phyloP scores from a whole-genome alignment of 2,888 invertebrate species.

The Fissipunctia ypsillon region DNA sequence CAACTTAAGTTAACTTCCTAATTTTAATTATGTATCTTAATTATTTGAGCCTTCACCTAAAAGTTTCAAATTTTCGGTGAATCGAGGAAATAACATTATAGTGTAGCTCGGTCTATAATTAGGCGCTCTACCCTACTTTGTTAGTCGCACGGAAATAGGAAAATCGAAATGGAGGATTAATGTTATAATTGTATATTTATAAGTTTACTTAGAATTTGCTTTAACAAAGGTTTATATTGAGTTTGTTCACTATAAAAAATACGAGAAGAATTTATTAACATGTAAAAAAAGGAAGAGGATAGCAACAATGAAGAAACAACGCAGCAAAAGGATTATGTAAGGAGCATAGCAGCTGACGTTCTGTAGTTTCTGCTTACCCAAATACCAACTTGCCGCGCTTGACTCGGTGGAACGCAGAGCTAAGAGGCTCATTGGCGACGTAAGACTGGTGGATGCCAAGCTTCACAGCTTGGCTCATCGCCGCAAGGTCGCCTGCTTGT shows the following conservation, averaged over 20 bases:
- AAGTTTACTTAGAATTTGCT: not conserved
- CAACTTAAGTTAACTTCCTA: slow-evolving; percentile 21
- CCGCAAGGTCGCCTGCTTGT: too few relatives aligned
- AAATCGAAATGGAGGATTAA: slow-evolving; percentile 13
- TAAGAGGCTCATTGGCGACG: too few relatives aligned
- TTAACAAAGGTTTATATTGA: not conserved
- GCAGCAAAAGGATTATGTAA: too few relatives aligned
- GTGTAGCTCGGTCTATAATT: slow-evolving; percentile 41
- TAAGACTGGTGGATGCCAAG: too few relatives aligned
- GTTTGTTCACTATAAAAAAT: not conserved
- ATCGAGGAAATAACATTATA: slow-evolving; percentile 24
- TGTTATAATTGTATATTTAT: not conserved
- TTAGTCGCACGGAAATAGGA: slow-evolving; percentile 30
- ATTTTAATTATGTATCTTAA: slow-evolving; percentile 28
- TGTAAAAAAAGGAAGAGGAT: too few relatives aligned
- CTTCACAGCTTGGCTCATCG: too few relatives aligned
- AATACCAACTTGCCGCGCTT: too few relatives aligned
- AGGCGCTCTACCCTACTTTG: slow-evolving; percentile 28
- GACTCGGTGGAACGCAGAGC: too few relatives aligned
- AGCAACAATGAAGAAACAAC: too few relatives aligned
- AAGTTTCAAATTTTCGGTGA: slow-evolving; percentile 13
- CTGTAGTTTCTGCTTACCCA: too few relatives aligned
- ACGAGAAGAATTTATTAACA: not conserved
- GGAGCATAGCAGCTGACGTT: too few relatives aligned
- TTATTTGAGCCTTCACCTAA: slow-evolving; percentile 23